phyloP scores from a whole-genome alignment of 2,888 invertebrate species.

The Heliconius ethilla region DNA sequence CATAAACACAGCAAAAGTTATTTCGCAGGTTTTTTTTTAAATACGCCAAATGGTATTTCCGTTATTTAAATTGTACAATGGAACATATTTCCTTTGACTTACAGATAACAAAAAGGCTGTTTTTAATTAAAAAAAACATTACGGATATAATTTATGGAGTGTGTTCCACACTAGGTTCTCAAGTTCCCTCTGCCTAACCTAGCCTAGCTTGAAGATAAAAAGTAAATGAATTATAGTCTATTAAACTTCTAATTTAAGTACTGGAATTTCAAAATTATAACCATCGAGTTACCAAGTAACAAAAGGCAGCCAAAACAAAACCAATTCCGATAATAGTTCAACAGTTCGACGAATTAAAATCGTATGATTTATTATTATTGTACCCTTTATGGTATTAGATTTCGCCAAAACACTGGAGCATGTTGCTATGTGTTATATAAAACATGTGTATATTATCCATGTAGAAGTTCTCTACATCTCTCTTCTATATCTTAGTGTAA shows the following conservation, averaged over 20 bases:
- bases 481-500: neutral
- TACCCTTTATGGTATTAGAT: slow-evolving; percentile 14
- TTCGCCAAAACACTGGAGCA: slow-evolving; percentile 18
- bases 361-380: slow-evolving; percentile 39
- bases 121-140: neutral
- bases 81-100: neutral
- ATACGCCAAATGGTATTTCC: slow-evolving; percentile 22
- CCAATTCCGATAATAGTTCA: slow-evolving; percentile 57
- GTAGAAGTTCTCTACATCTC: no score
- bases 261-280: neutral
- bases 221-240: neutral
- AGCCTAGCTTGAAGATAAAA: no score
- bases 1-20: slow-evolving; percentile 30
- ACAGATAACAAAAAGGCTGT: neutral
- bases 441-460: neutral
- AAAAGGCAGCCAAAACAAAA: slow-evolving; percentile 63
- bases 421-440: neutral
- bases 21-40: slow-evolving; percentile 31
- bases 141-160: no score
- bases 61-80: slow-evolving; percentile 14
- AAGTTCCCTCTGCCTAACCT: no score
- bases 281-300: slow-evolving; percentile 47
- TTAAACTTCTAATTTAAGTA: neutral
- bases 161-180: no score
- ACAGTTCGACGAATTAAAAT: slow-evolving; percentile 58